These are phyloP conservation scores for Leptinotarsa juncta DNA, from an alignment of 2,888 invertebrate species.

Conservation along the genomic window DNA sequence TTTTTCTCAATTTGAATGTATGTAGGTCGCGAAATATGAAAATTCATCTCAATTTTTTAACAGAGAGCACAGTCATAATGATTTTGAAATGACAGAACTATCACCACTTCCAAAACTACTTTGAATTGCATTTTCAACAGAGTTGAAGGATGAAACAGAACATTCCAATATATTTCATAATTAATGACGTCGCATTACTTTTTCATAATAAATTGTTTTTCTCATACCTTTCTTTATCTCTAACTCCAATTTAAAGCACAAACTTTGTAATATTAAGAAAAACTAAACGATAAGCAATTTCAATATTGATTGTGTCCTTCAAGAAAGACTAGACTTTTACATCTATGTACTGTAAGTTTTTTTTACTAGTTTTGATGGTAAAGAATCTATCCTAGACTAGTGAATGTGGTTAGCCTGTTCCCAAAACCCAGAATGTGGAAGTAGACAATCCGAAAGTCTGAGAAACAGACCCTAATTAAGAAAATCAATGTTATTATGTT, in stretches of 20 bases:
- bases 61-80: too few species aligned
- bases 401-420: slow-evolving; percentile 28
- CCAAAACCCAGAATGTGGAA: slow-evolving; percentile 31
- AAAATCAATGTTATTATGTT: slow-evolving; percentile 54
- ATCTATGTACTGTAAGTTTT: slow-evolving; percentile 41
- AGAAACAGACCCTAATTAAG: slow-evolving; percentile 42
- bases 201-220: not conserved
- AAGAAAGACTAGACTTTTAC: slow-evolving; percentile 51
- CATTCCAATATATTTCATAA: too few species aligned
- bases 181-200: not conserved
- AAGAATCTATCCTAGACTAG: slow-evolving; percentile 22
- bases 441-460: slow-evolving; percentile 57
- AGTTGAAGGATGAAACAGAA: too few species aligned
- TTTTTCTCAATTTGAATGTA: too few species aligned
- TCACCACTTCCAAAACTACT: too few species aligned
- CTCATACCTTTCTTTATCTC: not conserved
- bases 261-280: slow-evolving; percentile 25
- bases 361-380: slow-evolving; percentile 49
- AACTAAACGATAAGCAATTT: slow-evolving; percentile 53
- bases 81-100: too few species aligned
- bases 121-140: too few species aligned
- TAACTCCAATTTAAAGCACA: slow-evolving; percentile 28
- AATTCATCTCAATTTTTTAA: too few species aligned
- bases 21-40: too few species aligned
- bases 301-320: slow-evolving; percentile 54